Percentiles rank a stretch among this genome's conserved stretches.
These are phyloP conservation scores for Drosophila macrospina DNA, from an alignment of 2,888 invertebrate genomes.

Conservation along the genomic window DNA sequence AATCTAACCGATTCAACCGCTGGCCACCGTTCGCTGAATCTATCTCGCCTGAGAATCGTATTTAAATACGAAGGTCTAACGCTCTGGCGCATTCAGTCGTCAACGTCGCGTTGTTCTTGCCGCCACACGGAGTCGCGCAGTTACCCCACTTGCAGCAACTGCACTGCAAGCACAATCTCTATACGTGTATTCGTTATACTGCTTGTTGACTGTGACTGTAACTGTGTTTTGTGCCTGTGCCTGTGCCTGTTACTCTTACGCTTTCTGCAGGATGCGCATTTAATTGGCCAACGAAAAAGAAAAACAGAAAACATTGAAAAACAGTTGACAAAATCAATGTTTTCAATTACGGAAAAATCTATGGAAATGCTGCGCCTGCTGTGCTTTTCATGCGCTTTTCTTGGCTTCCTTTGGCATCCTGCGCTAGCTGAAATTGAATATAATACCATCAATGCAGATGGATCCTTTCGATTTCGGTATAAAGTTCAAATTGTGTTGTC, in stretches of 20 bases:
- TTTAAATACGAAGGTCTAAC: conserved; percentile 83
- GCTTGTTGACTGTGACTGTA: background rate
- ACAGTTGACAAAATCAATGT: background rate
- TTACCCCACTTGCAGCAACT: conserved; percentile 3
- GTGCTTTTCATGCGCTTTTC: conserved; percentile 41
- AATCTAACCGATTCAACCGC: conserved; percentile 32
- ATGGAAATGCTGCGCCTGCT: conserved; percentile 61
- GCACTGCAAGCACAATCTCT: background rate
- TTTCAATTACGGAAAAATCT: conserved; percentile 24
- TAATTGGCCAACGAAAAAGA: conserved; percentile 38
- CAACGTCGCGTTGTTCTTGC: conserved; percentile 82
- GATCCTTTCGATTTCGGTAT: conserved; percentile 91
- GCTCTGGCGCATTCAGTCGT: conserved; percentile 82
- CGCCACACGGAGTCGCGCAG: conserved; percentile 28
- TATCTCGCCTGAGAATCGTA: conserved; percentile 81
- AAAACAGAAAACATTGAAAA: background rate
- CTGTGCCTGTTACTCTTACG: conserved; percentile 27
- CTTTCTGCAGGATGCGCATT: conserved; percentile 62
- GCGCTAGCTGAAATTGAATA: conserved; percentile 86
- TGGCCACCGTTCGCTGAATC: conserved; percentile 67
- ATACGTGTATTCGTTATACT: background rate
- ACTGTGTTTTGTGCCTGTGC: conserved; percentile 3
- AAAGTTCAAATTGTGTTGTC: conserved; percentile 20
- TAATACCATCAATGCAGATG: conserved; percentile 89
- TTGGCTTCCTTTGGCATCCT: conserved; percentile 38